These are phyloP conservation scores for Apomyelois bistriatella DNA, from an alignment of 2,888 invertebrate genomes.

Conservation along the genomic window DNA sequence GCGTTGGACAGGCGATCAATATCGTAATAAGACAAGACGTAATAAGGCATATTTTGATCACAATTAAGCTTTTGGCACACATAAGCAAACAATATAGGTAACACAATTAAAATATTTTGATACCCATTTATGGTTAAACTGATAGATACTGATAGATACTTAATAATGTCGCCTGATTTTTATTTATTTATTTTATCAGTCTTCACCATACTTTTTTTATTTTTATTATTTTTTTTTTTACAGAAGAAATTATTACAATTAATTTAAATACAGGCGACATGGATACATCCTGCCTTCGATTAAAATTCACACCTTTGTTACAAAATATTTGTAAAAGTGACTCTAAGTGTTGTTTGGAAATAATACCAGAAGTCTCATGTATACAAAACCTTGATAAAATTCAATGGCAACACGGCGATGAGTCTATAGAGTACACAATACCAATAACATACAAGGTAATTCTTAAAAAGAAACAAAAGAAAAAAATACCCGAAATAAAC, in stretches of 20 bases:
- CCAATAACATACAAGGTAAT: constrained; percentile 64
- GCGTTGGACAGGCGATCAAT: too few species aligned
- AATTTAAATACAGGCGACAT: constrained; percentile 28
- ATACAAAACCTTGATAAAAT: constrained; percentile 57
- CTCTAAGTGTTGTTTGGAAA: constrained; percentile 55
- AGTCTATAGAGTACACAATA: constrained; percentile 51
- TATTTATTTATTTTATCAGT: too few species aligned
- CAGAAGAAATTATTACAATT: constrained; percentile 12
- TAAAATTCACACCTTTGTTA: constrained; percentile 56
- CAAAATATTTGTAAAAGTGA: constrained; percentile 36
- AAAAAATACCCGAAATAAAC: constrained; percentile 16
- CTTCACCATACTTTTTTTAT: constrained; percentile 15
- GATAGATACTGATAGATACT: too few species aligned
- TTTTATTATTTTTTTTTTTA: constrained; percentile 27
- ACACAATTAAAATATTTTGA: too few species aligned
- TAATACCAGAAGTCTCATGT: constrained; percentile 54
- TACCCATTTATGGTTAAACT: too few species aligned
- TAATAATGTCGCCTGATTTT: too few species aligned
- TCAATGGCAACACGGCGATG: constrained; percentile 44
- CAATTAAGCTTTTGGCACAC: too few species aligned
- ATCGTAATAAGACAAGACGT: too few species aligned
- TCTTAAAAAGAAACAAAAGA: constrained; percentile 37
- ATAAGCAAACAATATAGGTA: too few species aligned
- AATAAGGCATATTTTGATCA: too few species aligned
- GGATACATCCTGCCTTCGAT: constrained; percentile 49